Percentiles rank a stretch among this genome's conserved stretches.
These are phyloP conservation scores for Drosophila gaucha DNA, from an alignment of 2,888 invertebrate species.

Conservation along the genomic window DNA sequence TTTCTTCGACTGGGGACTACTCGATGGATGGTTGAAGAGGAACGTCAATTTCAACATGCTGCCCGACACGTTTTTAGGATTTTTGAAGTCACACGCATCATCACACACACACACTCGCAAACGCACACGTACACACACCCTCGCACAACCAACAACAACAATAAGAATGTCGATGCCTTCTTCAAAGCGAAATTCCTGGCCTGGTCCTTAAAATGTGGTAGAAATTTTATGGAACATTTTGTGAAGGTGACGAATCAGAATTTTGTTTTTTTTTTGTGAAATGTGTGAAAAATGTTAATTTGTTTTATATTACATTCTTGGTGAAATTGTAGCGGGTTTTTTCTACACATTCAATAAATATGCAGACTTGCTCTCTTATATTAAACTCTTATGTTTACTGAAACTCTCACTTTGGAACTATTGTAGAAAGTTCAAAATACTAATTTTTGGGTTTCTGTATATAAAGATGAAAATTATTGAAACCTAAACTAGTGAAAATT, in stretches of 20 bases:
- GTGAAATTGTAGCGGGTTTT: not conserved
- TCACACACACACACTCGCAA: conserved; percentile 26
- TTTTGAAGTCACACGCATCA: conserved; percentile 79
- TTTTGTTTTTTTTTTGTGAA: conserved; percentile 40
- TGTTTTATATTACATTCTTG: conserved; percentile 31
- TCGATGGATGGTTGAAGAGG: conserved; percentile 14
- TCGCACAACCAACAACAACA: conserved; percentile 15
- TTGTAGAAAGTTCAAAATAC: too few relatives aligned
- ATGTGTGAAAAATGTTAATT: conserved; percentile 70
- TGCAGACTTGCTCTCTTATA: too few relatives aligned
- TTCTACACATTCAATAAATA: too few relatives aligned
- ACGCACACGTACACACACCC: conserved; percentile 29
- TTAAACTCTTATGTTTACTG: too few relatives aligned
- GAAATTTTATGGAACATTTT: conserved; percentile 62
- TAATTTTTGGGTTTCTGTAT: too few relatives aligned
- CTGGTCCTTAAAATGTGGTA: conserved; percentile 46
- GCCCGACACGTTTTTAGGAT: conserved; percentile 82
- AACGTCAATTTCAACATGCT: conserved; percentile 74
- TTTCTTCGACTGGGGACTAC: conserved; percentile 2
- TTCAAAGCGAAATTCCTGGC: conserved; percentile 60
- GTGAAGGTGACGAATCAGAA: conserved; percentile 73
- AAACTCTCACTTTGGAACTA: too few relatives aligned
- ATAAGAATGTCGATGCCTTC: conserved; percentile 25
- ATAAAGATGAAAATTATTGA: too few relatives aligned
- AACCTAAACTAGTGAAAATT: too few relatives aligned